Evolutionary conservation across 2,888 invertebrate species (phyloP), one percentile per base, ranked within the genome.

Genomic region (Byasa hedistus): DNA sequence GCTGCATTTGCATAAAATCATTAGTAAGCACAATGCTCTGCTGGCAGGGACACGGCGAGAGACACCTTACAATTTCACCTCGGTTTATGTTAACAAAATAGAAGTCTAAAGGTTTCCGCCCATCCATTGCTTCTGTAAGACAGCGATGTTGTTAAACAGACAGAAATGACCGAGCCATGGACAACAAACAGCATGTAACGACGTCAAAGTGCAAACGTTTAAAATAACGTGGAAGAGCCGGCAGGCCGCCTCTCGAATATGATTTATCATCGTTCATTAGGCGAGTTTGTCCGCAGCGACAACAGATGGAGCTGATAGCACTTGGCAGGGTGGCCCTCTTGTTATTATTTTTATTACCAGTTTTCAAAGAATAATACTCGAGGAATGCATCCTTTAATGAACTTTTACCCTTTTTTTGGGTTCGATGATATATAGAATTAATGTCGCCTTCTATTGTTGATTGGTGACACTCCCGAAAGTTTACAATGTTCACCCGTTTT

Each of bases 261-360:
- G 91, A 91, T 91, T 91, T 91, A 91, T 91, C 91, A 91, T 91
- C 91, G 91, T 91, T 91, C 91, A 91, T 91, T 91, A 91, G 89
- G 88, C 85, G 91, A 91, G 91, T 91, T 91, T 91, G 91, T 91
- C 91, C 91, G 89, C 89, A 87, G 82, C 91, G 91, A 91, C 91
- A 91, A 91, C 91, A 91, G 91, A 91, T 91, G 91, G 91, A 87
- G 91, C 91, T 89, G 91, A 91, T 91, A 91, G 87, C 89, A 91
- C 91, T 91, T 91, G 89, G 89, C 91, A 91, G 91, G 91, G 91
- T 91, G 91, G 91, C 91, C 91, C 85, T 82, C 87, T 88, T 89
- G 89, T 91, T 91, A 91, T 91, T 91, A 91, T 91, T 91, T 91
- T 91, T 91, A 91, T 91, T 91, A 86, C 90, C 88, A 91, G 86